phyloP scores from a whole-genome alignment of 1,140 invertebrate species.

The Campoletis sonorensis region DNA sequence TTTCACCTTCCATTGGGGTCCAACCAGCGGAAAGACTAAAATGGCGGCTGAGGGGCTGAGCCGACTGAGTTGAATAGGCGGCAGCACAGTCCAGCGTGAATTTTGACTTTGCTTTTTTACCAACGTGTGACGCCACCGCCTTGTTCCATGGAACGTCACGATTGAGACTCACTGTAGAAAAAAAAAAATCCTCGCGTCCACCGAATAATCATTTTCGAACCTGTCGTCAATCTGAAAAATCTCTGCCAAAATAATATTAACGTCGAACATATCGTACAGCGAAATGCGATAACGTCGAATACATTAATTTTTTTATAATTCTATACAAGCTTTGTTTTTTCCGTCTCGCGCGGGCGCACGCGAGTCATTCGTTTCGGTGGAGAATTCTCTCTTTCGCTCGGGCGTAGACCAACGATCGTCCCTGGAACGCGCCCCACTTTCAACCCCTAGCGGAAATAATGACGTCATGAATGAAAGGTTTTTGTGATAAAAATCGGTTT shows the following conservation, averaged over 20 bases:
- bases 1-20: conserved; percentile 33
- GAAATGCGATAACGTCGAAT: background rate
- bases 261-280: background rate
- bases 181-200: no score
- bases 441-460: conserved; percentile 52
- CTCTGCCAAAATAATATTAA: background rate
- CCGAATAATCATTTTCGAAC: no score
- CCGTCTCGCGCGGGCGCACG: background rate
- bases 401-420: conserved; percentile 47
- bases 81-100: background rate
- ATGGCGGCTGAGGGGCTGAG: conserved; percentile 1
- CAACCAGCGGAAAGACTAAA: background rate
- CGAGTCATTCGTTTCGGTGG: background rate
- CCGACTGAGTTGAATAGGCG: background rate
- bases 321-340: background rate
- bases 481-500: conserved; percentile 34
- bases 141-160: background rate
- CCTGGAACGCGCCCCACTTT: conserved; percentile 49
- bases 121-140: background rate
- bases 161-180: background rate
- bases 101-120: background rate
- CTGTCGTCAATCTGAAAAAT: no score
- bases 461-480: conserved; percentile 56
- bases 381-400: conserved; percentile 24
- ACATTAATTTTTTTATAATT: background rate